Conservation (phyloP, 2,888 invertebrate genomes). For the Panopea generosa region DNA sequence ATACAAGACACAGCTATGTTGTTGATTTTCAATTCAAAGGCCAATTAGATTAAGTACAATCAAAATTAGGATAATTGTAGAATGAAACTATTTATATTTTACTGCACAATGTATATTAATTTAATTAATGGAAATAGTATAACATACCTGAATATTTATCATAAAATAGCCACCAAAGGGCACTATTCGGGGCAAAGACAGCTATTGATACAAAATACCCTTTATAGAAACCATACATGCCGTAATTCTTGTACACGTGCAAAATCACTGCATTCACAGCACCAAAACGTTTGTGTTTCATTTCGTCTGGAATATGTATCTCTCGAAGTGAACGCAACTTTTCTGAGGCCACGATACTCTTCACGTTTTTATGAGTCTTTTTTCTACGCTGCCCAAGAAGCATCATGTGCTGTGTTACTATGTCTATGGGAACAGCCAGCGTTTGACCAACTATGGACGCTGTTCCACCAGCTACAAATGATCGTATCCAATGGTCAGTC, state of each 20-base stretch:
- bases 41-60: too few species aligned
- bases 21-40: too few species aligned
- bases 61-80: too few species aligned
- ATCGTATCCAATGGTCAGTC: too few species aligned
- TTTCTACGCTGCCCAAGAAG: constrained; percentile 89
- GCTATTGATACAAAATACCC: constrained; percentile 96
- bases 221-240: constrained; percentile 95
- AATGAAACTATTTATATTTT: too few species aligned
- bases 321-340: too few species aligned
- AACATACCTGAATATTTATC: constrained; percentile 94
- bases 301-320: constrained; percentile 61
- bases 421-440: constrained; percentile 98
- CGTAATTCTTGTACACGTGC: constrained; percentile 93
- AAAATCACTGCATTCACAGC: constrained; percentile 87
- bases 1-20: too few species aligned
- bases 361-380: too few species aligned
- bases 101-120: too few species aligned
- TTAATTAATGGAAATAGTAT: too few species aligned
- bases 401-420: constrained; percentile 98
- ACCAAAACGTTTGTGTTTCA: constrained; percentile 68
- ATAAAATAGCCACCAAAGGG: constrained; percentile 99
- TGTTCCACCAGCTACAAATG: constrained; percentile 92
- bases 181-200: constrained; percentile 97
- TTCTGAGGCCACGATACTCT: too few species aligned
- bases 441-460: constrained; percentile 98